Conservation (phyloP, 1,140 invertebrate species). For the Orchestia grillus region DNA sequence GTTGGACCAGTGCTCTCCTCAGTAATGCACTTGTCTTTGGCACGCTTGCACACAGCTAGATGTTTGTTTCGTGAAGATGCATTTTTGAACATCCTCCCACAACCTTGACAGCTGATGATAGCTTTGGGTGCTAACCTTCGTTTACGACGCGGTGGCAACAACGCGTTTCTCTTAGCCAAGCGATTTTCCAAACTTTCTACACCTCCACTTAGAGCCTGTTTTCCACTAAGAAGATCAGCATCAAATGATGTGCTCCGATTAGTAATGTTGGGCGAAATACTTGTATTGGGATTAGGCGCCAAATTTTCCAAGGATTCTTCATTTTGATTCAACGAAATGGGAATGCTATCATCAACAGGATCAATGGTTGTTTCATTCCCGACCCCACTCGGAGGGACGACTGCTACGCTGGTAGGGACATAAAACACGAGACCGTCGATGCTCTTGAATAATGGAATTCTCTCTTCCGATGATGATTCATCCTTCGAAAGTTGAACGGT, state of each 20-base stretch:
- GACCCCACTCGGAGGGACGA: background rate
- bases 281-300: background rate
- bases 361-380: background rate
- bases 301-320: background rate
- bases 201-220: background rate
- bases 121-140: conserved; percentile 53
- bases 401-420: background rate
- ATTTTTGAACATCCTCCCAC: conserved; percentile 57
- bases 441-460: background rate
- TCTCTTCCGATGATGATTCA: background rate
- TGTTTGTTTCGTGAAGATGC: conserved; percentile 57
- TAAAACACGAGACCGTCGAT: background rate
- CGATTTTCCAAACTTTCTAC: conserved; percentile 58
- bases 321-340: background rate
- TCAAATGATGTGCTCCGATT: background rate
- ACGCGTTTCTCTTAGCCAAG: conserved; percentile 62
- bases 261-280: background rate
- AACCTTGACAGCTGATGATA: conserved; percentile 59
- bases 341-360: background rate
- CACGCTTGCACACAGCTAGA: conserved; percentile 46
- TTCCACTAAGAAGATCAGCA: background rate
- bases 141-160: conserved; percentile 61
- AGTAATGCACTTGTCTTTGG: background rate
- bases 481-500: background rate
- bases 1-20: background rate